Evolutionary conservation across 2,888 invertebrate genomes (phyloP), one percentile per base, ranked within the genome.

Genomic region (Lasiommata megera): DNA sequence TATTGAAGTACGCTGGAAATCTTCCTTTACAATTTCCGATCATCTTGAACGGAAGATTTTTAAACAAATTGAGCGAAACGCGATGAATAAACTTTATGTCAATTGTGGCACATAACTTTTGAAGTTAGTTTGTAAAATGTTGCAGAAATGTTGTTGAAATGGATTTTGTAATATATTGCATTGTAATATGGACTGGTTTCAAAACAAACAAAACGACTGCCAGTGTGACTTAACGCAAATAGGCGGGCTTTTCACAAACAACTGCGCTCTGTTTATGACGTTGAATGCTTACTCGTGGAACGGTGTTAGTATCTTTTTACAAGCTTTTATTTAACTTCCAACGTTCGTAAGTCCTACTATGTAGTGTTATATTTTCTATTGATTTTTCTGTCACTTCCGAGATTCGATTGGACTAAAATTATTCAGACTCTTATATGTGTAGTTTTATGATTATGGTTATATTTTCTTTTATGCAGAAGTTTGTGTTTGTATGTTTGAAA

Each of bases 11-110:
- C 58, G 54, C 60, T 54, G 51, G 59, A 60, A 62, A 61, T 60
- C 62, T 56, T 62, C 62, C 62, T 65, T 62, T 48, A 59, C 62
- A 58, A 61, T 62, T 67, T 65, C 61, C 64, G 63, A 68, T 70
- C 67, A 67, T 67, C 67, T 65, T 58, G 18, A 55, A 54, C 36
- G 67, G 70, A 29, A 38, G 41, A 43, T 34, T 57, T 60, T 54
- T 55, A 72, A 75, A 72, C 67, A 71, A 68, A 37, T 37, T 38
- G 38, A 50, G 50, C 50, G 50, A 50, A 50, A 36, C 34, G 31
- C 31, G 34, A 11, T 9, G 48, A 48, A 44, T 44, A 43, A 43
- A 43, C 14, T 43, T 43, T 43, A 28, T 23, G 14, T 43, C 28
- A 43, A 12, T 46, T 16, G 46, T 46, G 46, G 46, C 28, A n/a